Evolutionary conservation across 1,140 invertebrate genomes (phyloP), one percentile per base, ranked within the genome.

Genomic region (Drosophila sp.): DNA sequence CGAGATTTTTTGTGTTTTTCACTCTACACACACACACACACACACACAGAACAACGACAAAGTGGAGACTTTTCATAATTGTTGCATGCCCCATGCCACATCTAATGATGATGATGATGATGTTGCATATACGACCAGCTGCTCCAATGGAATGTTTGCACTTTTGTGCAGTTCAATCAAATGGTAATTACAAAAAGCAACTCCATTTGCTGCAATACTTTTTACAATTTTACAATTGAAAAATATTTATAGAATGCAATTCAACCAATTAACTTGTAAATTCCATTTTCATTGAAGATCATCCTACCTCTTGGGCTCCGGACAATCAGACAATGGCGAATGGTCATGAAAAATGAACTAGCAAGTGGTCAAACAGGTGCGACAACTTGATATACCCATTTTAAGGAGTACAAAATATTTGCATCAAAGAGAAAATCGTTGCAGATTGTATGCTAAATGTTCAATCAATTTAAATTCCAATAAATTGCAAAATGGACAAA

Each of bases 41-140:
- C 17, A 17, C 17, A 17, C 17, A 17, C 17, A 17, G 17, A 17
- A 70, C 38, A 63, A 54, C 55, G 33, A 56, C 57, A 44, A 33
- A 76, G 84, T 83, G 84, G 74, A 89, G 84, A 87, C 32, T 76
- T 79, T 79, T 78, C 68, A 89, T 80, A 89, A 89, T 89, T 89
- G 84, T 89, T 89, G 84, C 84, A 89, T 84, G 80, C 61, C 62
- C 84, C 84, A 89, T 84, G 80, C 61, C 62, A 65, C 58, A 67
- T 50, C 66, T 60, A 62, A 50, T 72, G 57, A 83, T 68, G 66
- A 30, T 56, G 50, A 55, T 54, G 63, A 70, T 70, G 70, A 58
- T 47, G 27, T 63, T 60, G 30, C 56, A 23, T 27, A 50, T 50
- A 23, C 23, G 44, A 50, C 44, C 7, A 27, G 44, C 2, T 27